Base-by-base conservation (phyloP, 2,113 vertebrate genomes). In the Nesogale talazaci region DNA sequence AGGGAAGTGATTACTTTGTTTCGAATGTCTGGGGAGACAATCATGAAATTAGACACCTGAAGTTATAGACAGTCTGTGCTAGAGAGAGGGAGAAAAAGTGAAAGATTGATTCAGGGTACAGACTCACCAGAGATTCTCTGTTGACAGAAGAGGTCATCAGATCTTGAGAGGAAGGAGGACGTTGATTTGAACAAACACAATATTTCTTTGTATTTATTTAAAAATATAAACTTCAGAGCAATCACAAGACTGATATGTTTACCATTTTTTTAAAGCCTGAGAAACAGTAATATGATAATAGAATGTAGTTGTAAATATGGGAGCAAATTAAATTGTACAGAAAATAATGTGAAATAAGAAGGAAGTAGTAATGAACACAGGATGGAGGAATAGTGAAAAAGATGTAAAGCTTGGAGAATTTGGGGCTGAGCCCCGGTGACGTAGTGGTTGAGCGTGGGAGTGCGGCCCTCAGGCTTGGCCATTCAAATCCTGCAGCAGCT, bases 171-270 rank as follows among this genome's bases (percentile, higher is more conserved):
- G 4, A 19, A 25, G 40, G 16, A 72, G 88, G 67, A 77, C 6
- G 25, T 72, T n/a, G 70, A 16, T 82, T 80, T 72, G 34, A 67
- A 38, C 29, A 77, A 70, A 83, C 19, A n/a, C 31, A 67, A 17
- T 19, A 12, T 87, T 29, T 85, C 2, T 63, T 79, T 84, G 78
- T 29, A 42, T 0, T 12, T 65, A 12, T 46, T 91, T 88, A 57
- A 88, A 92, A 93, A 78, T 81, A 29, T 61, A 12, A 61, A 14
- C 17, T 90, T 52, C 46, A 70, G n/a, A 40, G 94, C 76, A 23
- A 93, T 16, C 0, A 8, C 42, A 38, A 52, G 36, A 14, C 22
- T n/a, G n/a, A n/a, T n/a, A 52, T 52, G 46, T 52, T 52, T 52
- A 52, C 14, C 10, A 52, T 72, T 69, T 90, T 74, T 88, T 85